Base-by-base conservation (phyloP, 2,113 vertebrate species). In the Salvelinus fontinalis region DNA sequence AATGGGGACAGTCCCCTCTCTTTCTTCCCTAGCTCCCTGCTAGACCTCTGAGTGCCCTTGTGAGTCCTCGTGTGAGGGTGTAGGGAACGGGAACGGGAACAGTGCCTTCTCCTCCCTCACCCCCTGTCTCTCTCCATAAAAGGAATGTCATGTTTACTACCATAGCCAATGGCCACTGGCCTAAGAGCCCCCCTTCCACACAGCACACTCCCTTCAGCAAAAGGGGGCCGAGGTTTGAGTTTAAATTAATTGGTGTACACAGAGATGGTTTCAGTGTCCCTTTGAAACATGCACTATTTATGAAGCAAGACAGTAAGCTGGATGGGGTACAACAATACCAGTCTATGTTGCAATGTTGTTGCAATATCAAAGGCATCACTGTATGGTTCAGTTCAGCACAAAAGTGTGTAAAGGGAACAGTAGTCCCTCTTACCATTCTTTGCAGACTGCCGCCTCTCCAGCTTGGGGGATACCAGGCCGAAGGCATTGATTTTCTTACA, bases 361-460 rank as follows among this genome's bases (percentile, higher is more conserved):
- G 9, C 39, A 44, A 44, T 44, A 44, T 2, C 9, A 44, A 44
- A 11, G 9, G 11, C 39, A 11, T 44, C 39, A 44, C 39, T 44
- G 39, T 44, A 44, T 44, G 39, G 39, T 44, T 44, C 39, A 44
- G 39, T 9, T 44, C 39, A 44, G 39, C 9, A 44, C 39, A 44
- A 44, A 44, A 11, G 39, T 44, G 9, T 44, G 39, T 44, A 44
- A 11, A 44, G 39, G 9, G 39, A 44, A 44, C 39, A 44, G 5
- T 18, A 54, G 14, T 54, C 16, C 13, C 51, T 18, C 80, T 82
- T 91, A 99, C 97, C 97, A 94, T 94, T 96, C 73, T 89, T 92
- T 0, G 24, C 22, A 11, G 83, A 51, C 85, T 87, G 95, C 67
- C 85, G 81, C 85, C 81, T 90, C 75, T 87, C 87, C 84, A 88